Evolutionary conservation across 2,113 vertebrate genomes (phyloP), one percentile per base, ranked within the genome.

Genomic region (Neotoma lepida): DNA sequence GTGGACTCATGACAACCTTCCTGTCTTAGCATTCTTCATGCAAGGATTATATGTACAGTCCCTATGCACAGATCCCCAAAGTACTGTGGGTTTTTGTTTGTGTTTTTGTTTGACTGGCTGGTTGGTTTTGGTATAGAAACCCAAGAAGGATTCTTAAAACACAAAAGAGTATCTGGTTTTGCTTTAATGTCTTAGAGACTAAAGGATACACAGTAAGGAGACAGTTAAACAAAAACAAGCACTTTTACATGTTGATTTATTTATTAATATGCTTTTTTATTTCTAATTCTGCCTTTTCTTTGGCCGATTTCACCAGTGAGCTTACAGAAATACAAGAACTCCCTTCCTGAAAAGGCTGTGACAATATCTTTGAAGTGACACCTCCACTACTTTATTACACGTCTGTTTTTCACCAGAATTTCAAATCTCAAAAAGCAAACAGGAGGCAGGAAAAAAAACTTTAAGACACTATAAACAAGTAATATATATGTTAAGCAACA

Each of bases 391-490:
- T 61, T 87, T 71, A 90, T 28, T 92, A 44, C 2, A 78, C 39
- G 17, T 84, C 73, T 95, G 10, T 41, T 91, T 41, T 14, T 41
- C 2, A 61, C 1, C 39, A 94, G 30, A 92, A 93, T 66, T 91
- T 96, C 78, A 77, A 94, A 94, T 77, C 18, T 94, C 80, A 76
- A 93, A 77, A 86, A 70, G 66, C 24, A 97, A 89, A 91, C 18
- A 85, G 3, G 44, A 91, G 28, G 39, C 10, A 88, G 46, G 90
- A 94, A 41, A 95, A 95, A 90, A 30, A 82, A 81, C 61, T 39
- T 94, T 74, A 93, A 78, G 2, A 63, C 73, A 94, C 71, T 86
- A 95, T 73, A 41, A 51, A 94, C 4, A 93, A 49, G 71, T 86
- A 87, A 92, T 95, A 54, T 28, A 61, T 58, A 61, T 41, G 89